A percentile compares a stretch with the other conserved stretches of the same genome.
phyloP scores from a whole-genome alignment of 2,113 vertebrate genomes.

The Motacilla tschutschensis region DNA sequence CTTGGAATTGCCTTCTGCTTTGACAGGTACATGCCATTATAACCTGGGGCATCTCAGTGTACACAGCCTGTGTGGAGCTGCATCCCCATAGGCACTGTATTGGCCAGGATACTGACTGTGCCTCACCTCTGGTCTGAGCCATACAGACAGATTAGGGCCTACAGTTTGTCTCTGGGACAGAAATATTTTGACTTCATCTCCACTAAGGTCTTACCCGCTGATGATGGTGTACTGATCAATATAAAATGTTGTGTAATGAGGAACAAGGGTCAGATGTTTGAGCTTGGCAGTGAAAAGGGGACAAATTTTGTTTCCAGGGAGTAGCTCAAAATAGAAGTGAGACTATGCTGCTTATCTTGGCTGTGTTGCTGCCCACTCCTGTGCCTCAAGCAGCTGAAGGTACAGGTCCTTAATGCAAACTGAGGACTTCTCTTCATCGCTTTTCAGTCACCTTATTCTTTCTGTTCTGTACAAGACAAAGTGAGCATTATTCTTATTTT shows the following conservation, averaged over 20 bases:
- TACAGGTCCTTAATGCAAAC: background rate
- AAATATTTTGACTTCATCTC: background rate
- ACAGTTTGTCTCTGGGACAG: background rate
- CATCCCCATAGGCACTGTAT: background rate
- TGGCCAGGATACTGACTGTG: background rate
- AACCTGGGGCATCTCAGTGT: background rate
- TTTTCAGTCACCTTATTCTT: constrained; percentile 8
- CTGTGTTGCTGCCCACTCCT: background rate
- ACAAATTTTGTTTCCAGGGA: background rate
- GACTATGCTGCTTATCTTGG: background rate
- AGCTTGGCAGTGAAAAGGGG: background rate
- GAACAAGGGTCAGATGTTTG: background rate
- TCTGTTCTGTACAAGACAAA: background rate
- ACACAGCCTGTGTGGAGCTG: background rate
- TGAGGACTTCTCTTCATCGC: background rate
- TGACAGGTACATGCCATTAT: fast-evolving
- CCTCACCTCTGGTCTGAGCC: background rate
- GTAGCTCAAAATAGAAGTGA: background rate
- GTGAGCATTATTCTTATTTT: constrained; percentile 16
- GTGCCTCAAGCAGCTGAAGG: background rate
- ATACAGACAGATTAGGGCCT: background rate
- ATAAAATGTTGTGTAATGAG: background rate
- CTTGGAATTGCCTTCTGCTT: background rate
- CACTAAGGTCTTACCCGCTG: background rate
- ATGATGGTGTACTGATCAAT: background rate